Conservation (phyloP, 2,113 vertebrate genomes). For the Laticauda colubrina region DNA sequence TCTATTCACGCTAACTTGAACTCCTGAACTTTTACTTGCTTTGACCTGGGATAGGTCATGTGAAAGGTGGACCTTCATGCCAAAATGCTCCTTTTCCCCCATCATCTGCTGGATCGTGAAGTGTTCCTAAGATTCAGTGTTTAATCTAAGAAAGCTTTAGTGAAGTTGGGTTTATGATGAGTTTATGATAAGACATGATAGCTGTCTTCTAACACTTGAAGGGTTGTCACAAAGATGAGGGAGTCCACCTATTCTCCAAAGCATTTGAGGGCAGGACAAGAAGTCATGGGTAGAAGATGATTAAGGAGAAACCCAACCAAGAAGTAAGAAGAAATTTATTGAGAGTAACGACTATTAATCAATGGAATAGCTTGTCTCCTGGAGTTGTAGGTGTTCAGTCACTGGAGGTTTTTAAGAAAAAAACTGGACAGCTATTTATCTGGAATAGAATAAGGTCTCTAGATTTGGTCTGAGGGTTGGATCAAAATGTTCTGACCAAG, state of each 20-base stretch:
- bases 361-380: not conserved
- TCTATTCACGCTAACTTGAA: not conserved
- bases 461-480: not conserved
- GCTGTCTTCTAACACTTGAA: not conserved
- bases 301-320: not conserved
- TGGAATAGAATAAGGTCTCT: not conserved
- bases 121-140: not conserved
- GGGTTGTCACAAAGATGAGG: not conserved
- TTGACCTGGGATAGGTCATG: conserved; percentile 37
- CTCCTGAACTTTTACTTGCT: conserved; percentile 29
- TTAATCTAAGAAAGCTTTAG: not conserved
- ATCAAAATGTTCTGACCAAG: not conserved
- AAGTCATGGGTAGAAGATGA: not conserved
- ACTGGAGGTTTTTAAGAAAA: not conserved
- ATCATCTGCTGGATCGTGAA: not conserved
- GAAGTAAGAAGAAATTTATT: not conserved
- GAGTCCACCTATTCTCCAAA: too few relatives aligned
- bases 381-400: not conserved
- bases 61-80: not conserved
- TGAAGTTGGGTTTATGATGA: not conserved
- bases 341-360: not conserved
- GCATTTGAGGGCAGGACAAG: too few relatives aligned
- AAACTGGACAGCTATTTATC: not conserved
- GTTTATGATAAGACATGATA: not conserved
- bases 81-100: rapidly evolving